phyloP scores from a whole-genome alignment of 2,113 vertebrate species.

The Pachypanchax playfairii region DNA sequence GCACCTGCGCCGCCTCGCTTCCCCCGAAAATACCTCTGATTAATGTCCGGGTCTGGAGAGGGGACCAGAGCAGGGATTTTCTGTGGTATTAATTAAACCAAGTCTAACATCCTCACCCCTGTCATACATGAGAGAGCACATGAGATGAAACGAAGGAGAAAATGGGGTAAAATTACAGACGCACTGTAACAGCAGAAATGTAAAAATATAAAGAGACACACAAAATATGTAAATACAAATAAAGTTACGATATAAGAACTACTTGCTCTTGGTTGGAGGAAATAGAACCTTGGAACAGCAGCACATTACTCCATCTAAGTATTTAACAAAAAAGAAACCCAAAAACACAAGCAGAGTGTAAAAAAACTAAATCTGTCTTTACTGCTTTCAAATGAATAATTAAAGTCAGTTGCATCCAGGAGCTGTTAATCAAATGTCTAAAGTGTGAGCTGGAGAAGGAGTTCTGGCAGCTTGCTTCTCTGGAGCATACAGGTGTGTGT shows the following conservation, averaged over 20 bases:
- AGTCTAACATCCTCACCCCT: constrained; percentile 39
- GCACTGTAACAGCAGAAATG: neutral
- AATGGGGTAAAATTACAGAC: constrained; percentile 1
- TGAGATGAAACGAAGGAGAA: neutral
- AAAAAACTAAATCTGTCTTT: too few relatives aligned
- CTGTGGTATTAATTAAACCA: constrained; percentile 72
- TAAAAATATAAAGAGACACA: neutral
- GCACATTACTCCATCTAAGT: too few relatives aligned
- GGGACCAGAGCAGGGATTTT: constrained; percentile 54
- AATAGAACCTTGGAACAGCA: too few relatives aligned
- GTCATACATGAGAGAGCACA: constrained; percentile 19
- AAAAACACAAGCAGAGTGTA: too few relatives aligned
- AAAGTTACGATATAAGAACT: too few relatives aligned
- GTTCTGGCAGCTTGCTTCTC: too few relatives aligned
- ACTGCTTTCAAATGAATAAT: too few relatives aligned
- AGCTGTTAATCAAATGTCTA: too few relatives aligned
- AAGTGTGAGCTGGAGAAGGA: too few relatives aligned
- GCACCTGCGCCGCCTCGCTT: constrained; percentile 73
- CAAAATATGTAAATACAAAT: neutral
- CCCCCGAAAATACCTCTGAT: constrained; percentile 76
- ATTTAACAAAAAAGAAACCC: too few relatives aligned
- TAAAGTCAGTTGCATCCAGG: too few relatives aligned
- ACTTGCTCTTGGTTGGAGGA: too few relatives aligned
- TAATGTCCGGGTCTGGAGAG: constrained; percentile 64
- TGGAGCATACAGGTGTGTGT: neutral